phyloP scores from a whole-genome alignment of 2,113 vertebrate genomes.

The Dipodomys ordii region DNA sequence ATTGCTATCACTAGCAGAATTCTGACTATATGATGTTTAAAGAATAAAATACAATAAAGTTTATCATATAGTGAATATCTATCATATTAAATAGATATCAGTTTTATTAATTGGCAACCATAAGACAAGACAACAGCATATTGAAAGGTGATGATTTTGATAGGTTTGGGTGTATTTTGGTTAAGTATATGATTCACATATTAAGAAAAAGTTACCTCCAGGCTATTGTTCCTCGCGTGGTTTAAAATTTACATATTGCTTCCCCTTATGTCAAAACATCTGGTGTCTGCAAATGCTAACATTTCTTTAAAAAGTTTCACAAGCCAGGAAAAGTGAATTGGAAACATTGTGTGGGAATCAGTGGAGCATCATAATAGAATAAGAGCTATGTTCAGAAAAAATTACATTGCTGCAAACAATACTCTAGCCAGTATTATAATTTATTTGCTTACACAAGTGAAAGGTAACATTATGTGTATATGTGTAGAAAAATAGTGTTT shows the following conservation, averaged over 20 bases:
- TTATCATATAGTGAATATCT: constrained; percentile 78
- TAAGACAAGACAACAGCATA: constrained; percentile 83
- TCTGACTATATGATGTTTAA: constrained; percentile 70
- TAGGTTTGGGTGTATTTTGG: constrained; percentile 83
- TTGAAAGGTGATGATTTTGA: constrained; percentile 85
- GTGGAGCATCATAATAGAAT: constrained; percentile 87
- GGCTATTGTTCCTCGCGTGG: constrained; percentile 89
- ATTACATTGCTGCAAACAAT: constrained; percentile 81
- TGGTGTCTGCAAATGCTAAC: constrained; percentile 88
- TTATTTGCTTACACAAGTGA: constrained; percentile 82
- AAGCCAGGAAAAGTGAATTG: constrained; percentile 84
- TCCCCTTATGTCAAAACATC: constrained; percentile 91
- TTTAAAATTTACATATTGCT: constrained; percentile 91
- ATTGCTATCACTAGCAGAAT: constrained; percentile 29
- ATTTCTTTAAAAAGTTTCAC: constrained; percentile 88
- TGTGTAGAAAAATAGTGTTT: constrained; percentile 40
- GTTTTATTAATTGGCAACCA: constrained; percentile 86
- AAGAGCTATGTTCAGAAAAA: constrained; percentile 83
- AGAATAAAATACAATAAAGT: constrained; percentile 68
- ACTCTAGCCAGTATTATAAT: constrained; percentile 77
- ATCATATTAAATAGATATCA: constrained; percentile 84
- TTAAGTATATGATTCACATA: constrained; percentile 88
- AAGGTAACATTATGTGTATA: constrained; percentile 60
- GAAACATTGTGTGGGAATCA: constrained; percentile 85
- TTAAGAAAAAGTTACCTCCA: constrained; percentile 88